Evolutionary conservation across 2,888 invertebrate genomes (phyloP).

Genomic region (Willowsia nigromaculata): DNA sequence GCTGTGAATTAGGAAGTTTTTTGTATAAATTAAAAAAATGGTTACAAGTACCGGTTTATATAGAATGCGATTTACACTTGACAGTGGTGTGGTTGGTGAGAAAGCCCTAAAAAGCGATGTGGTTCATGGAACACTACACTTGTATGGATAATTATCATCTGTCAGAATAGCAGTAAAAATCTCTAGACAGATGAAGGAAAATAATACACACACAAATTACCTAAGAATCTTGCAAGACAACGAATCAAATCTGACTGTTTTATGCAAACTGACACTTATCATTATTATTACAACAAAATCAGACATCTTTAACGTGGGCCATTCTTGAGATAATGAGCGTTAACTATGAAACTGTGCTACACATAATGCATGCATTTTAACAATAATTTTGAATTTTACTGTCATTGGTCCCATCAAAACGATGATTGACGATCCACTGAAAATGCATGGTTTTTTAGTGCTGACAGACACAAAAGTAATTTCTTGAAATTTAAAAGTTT

Average conservation of each 20-base stretch:
- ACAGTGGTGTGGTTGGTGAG: not conserved
- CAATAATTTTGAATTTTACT: not conserved
- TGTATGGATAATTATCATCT: constrained; percentile 25
- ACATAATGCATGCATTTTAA: not conserved
- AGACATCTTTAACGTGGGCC: not conserved
- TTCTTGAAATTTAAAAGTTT: too few species aligned
- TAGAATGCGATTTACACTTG: constrained; percentile 48
- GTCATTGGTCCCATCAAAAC: not conserved
- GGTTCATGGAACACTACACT: constrained; percentile 30
- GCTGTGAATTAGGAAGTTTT: constrained; percentile 35
- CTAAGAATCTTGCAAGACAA: not conserved
- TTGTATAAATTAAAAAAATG: constrained; percentile 47
- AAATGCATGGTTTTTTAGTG: not conserved
- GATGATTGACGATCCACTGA: not conserved
- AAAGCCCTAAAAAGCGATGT: not conserved
- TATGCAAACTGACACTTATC: constrained; percentile 19
- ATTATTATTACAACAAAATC: not conserved
- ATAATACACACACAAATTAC: not conserved
- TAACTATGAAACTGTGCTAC: not conserved
- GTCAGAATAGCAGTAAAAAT: constrained; percentile 11
- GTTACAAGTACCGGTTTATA: constrained; percentile 62
- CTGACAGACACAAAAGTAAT: not conserved
- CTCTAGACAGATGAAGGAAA: not conserved
- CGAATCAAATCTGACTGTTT: not conserved
- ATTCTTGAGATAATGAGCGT: not conserved